Base-by-base conservation (phyloP, 2,797 vertebrate species). In the Pangasius sanitwongsei region DNA sequence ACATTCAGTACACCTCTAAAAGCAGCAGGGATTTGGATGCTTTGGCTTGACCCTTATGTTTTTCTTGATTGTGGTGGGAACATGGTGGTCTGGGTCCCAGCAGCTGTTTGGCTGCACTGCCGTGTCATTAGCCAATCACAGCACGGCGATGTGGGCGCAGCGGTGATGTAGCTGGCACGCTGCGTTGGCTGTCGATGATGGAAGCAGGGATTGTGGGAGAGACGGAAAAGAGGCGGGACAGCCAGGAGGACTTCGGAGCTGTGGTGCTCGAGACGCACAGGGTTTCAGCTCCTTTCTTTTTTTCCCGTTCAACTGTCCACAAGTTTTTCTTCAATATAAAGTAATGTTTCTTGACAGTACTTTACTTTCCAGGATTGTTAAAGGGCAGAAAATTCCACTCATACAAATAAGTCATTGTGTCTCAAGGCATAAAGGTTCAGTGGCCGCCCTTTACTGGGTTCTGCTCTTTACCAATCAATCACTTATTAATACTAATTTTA, bases 31-130 rank as follows among this genome's bases (percentile, higher is more conserved):
- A 91, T 87, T 91, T 92, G 89, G 90, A 90, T 92, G n/a, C 87
- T 88, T 92, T 91, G 90, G 70, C 80, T 61, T 80, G 88, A 86
- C 23, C 31, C 31, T 28, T 85, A 57, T 90, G 86, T 92, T 90
- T 65, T 88, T 88, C 70, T 87, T 65, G 70, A 87, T 89, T 90
- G 88, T 81, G 86, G 86, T 89, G 86, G 88, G 90, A 92, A 90
- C 89, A 83, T 59, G 85, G 88, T 83, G 74, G 59, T 78, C 75
- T 59, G 86, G 67, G 88, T 86, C 88, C 92, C 92, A 95, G 93
- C 94, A 95, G 95, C 93, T 95, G 94, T 92, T 95, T 94, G 93
- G 89, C 89, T 88, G 53, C 59, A 80, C 59, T 83, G 82, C 59
- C 12, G 53, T 85, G 74, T 90, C 90, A 89, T 90, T 86, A 88